These are phyloP conservation scores for Amphipyra berbera DNA, from an alignment of 2,888 invertebrate genomes.

Conservation along the genomic window DNA sequence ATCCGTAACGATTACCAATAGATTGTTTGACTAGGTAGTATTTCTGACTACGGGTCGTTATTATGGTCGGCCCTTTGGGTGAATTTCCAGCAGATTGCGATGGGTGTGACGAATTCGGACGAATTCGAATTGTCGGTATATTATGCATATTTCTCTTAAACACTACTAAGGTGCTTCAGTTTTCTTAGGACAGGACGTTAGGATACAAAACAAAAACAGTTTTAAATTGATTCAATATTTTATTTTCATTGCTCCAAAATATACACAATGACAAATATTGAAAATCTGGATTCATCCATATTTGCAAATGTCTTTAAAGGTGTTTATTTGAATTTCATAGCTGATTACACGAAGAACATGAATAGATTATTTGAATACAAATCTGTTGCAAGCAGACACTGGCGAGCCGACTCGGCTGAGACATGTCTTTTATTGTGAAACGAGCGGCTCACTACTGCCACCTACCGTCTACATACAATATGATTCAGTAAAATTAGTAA, in stretches of 20 bases:
- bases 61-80: no score
- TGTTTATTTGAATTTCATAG: slow-evolving; percentile 85
- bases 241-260: slow-evolving; percentile 89
- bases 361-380: slow-evolving; percentile 84
- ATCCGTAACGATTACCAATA: no score
- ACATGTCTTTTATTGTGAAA: slow-evolving; percentile 75
- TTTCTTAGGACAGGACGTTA: no score
- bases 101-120: no score
- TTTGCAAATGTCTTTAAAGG: slow-evolving; percentile 85
- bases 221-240: slow-evolving; percentile 86
- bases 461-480: slow-evolving; percentile 76
- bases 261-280: slow-evolving; percentile 88
- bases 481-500: slow-evolving; percentile 84
- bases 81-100: no score
- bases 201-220: slow-evolving; percentile 59
- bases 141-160: no score
- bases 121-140: no score
- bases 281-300: slow-evolving; percentile 82
- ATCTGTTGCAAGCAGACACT: slow-evolving; percentile 75
- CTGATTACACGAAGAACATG: slow-evolving; percentile 87
- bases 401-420: slow-evolving; percentile 63
- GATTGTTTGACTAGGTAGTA: no score
- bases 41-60: no score
- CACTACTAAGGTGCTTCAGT: no score
- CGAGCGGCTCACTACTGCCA: slow-evolving; percentile 64